Evolutionary conservation across 2,888 invertebrate genomes (phyloP).

Genomic region (Syrphus vitripennis): DNA sequence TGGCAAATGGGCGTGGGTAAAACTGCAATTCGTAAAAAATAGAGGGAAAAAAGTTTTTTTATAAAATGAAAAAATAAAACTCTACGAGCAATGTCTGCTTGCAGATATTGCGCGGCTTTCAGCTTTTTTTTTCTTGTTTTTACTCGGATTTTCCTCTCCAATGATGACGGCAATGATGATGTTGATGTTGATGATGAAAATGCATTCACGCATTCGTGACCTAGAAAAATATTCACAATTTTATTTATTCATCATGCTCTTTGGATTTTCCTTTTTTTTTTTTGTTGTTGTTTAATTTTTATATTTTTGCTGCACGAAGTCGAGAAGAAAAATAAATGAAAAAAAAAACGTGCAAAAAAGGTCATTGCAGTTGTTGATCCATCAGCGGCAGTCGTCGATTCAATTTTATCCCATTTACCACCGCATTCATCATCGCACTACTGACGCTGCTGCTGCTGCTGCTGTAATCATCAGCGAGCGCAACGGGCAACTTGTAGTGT

Average conservation of each 20-base stretch:
- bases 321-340: background rate
- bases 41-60: background rate
- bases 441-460: constrained; percentile 11
- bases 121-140: background rate
- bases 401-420: constrained; percentile 62
- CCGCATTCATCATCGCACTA: constrained; percentile 61
- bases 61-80: constrained; percentile 31
- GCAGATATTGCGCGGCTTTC: constrained; percentile 53
- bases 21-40: constrained; percentile 31
- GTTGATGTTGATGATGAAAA: constrained; percentile 53
- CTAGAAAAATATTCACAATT: constrained; percentile 62
- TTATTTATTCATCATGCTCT: constrained; percentile 39
- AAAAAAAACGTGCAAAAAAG: constrained; percentile 44
- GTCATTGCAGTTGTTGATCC: constrained; percentile 67
- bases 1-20: constrained; percentile 69
- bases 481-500: constrained; percentile 1
- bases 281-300: background rate
- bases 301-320: background rate
- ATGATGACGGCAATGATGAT: constrained; percentile 20
- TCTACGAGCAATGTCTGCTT: constrained; percentile 51
- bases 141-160: constrained; percentile 26
- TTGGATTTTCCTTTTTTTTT: constrained; percentile 29
- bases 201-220: constrained; percentile 70
- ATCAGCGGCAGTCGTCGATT: constrained; percentile 58
- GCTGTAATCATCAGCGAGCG: constrained; percentile 37